Evolutionary conservation across 2,888 invertebrate species (phyloP), one percentile per base, ranked within the genome.

Genomic region (Smittia sp.): DNA sequence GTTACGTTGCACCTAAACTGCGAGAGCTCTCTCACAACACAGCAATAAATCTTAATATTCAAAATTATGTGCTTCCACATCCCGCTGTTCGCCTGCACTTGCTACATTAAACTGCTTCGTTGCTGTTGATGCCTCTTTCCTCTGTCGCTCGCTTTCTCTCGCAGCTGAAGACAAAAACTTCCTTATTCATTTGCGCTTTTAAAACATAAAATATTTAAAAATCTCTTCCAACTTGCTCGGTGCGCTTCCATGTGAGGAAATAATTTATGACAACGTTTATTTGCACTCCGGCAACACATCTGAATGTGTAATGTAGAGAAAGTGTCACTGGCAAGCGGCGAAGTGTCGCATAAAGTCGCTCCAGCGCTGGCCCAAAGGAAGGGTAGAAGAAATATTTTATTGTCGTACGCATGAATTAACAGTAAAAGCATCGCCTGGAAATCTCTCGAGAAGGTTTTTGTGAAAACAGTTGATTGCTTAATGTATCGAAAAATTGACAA

Each of bases 401-500:
- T 58, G 58, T 58, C 15, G 24, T 58, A n/a, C 63, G 63, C 25
- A 25, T 63, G 63, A 63, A 63, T 63, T 63, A 63, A 22, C 63
- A 22, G 22, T 13, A 58, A 58, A 22, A 63, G 63, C 24, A 25
- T 20, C 6, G 20, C 18, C 1, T 27, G 25, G 22, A 25, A 25
- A 63, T 18, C 52, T 27, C 25, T n/a, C 25, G 24, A 58, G 52
- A 58, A 58, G 18, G 18, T 18, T 58, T 58, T 46, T 41, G 25
- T n/a, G 46, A 68, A 68, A 70, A 58, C 70, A 72, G 72, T 62
- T 62, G 62, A 72, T 62, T 72, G 72, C 18, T 72, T 58, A 72
- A 72, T 72, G 72, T 72, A 58, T 72, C 39, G 72, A 72, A 39
- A 72, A 72, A 72, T 72, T 62, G 62, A 72, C 72, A 72, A 62